These are phyloP conservation scores for Drosophila tsacasi DNA, from an alignment of 1,140 invertebrate genomes.

Conservation along the genomic window DNA sequence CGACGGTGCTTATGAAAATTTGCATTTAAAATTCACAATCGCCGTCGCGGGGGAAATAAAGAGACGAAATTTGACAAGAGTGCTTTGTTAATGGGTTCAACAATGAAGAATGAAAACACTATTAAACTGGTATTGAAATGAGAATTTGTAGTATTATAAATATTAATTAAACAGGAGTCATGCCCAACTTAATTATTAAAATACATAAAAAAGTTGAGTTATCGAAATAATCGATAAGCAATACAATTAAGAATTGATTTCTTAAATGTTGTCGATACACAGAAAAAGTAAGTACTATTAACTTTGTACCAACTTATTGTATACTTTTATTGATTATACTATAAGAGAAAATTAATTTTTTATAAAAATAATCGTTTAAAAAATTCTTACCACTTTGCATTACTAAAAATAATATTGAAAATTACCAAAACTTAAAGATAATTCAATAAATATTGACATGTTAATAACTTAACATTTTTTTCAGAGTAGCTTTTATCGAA, in stretches of 20 bases:
- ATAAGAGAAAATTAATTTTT: too few relatives aligned
- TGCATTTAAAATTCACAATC: conserved; percentile 28
- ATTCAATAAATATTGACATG: not conserved
- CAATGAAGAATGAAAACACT: not conserved
- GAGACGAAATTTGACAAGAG: not conserved
- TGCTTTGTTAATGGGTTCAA: not conserved
- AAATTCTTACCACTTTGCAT: too few relatives aligned
- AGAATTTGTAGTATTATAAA: too few relatives aligned
- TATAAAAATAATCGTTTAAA: not conserved
- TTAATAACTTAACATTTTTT: not conserved
- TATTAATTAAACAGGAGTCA: not conserved
- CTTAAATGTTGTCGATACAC: not conserved
- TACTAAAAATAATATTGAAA: not conserved
- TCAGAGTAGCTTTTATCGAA: too few relatives aligned
- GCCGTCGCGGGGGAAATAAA: not conserved
- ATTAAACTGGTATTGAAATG: not conserved
- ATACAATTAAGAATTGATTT: not conserved
- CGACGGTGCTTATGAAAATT: conserved; percentile 14
- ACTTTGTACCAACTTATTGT: too few relatives aligned
- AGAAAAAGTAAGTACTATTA: too few relatives aligned
- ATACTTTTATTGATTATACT: too few relatives aligned
- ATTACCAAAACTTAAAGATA: not conserved
- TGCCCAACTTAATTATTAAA: not conserved
- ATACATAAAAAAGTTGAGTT: not conserved
- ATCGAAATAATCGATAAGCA: not conserved